These are phyloP conservation scores for Oncopeltus fasciatus DNA, from an alignment of 1,140 invertebrate species.

Conservation along the genomic window DNA sequence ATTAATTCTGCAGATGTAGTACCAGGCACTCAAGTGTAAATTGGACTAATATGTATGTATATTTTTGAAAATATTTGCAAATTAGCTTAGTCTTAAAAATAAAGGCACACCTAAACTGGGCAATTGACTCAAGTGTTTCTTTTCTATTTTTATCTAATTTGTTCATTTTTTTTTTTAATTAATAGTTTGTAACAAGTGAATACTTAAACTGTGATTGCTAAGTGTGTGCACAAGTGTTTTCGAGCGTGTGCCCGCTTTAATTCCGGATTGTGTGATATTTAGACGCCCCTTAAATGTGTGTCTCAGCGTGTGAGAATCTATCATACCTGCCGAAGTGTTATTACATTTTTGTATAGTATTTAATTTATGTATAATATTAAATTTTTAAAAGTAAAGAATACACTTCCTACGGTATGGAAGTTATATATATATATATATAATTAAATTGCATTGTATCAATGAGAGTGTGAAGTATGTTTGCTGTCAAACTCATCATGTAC, in stretches of 20 bases:
- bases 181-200: not conserved
- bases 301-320: constrained; percentile 18
- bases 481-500: constrained; percentile 17
- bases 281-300: constrained; percentile 21
- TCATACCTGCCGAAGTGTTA: constrained; percentile 25
- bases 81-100: constrained; percentile 1
- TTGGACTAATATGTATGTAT: constrained; percentile 6
- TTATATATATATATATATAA: constrained; percentile 17
- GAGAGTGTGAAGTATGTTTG: constrained; percentile 20
- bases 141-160: no score
- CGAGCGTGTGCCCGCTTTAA: constrained; percentile 14
- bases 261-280: constrained; percentile 24
- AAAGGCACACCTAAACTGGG: constrained; percentile 5
- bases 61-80: constrained; percentile 2
- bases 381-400: constrained; percentile 10
- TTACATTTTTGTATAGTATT: constrained; percentile 15
- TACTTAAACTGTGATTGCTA: constrained; percentile 17
- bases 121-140: not conserved
- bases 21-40: no score
- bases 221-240: constrained; percentile 14
- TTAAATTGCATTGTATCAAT: constrained; percentile 25
- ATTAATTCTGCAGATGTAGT: no score
- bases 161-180: not conserved
- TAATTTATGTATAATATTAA: not conserved
- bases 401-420: constrained; percentile 25